Evolutionary conservation across 2,888 invertebrate genomes (phyloP).

Genomic region (Tridacna gigas): DNA sequence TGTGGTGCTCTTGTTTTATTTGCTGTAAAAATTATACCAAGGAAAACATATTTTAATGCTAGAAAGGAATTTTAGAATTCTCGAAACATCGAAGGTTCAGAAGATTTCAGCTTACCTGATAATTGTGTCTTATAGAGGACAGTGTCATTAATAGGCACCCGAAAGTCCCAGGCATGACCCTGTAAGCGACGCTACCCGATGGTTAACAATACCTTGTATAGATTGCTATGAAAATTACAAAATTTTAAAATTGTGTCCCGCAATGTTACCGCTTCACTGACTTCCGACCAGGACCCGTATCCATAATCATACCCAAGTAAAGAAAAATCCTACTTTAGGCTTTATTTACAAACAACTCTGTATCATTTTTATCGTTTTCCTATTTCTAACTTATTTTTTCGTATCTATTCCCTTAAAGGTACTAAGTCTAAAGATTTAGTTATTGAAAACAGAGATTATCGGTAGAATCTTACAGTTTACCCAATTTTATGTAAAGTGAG

Average conservation of each 20-base stretch:
- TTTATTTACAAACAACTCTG: conserved; percentile 16
- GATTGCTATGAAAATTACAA: background rate
- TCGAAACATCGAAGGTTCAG: background rate
- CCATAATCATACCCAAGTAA: conserved; percentile 14
- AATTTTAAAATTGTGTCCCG: conserved; percentile 9
- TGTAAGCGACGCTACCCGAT: background rate
- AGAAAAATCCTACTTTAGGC: conserved; percentile 1
- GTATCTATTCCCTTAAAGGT: conserved; percentile 7
- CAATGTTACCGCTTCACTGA: conserved; percentile 15
- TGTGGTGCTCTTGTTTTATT: no score
- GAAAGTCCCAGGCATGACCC: background rate
- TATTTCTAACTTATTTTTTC: conserved; percentile 12
- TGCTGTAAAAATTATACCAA: background rate
- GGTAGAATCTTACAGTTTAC: background rate
- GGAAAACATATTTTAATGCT: background rate
- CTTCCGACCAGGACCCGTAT: conserved; percentile 14
- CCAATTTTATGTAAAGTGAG: background rate
- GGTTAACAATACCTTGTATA: background rate
- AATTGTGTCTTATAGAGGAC: background rate
- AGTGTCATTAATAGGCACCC: conserved; percentile 1
- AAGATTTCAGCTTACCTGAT: background rate
- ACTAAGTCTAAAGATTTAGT: conserved; percentile 14
- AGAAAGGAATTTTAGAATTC: background rate
- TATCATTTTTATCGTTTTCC: conserved; percentile 5
- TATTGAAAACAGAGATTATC: conserved; percentile 16